phyloP scores from a whole-genome alignment of 2,888 invertebrate genomes.

The Hypselothyrea guttata region DNA sequence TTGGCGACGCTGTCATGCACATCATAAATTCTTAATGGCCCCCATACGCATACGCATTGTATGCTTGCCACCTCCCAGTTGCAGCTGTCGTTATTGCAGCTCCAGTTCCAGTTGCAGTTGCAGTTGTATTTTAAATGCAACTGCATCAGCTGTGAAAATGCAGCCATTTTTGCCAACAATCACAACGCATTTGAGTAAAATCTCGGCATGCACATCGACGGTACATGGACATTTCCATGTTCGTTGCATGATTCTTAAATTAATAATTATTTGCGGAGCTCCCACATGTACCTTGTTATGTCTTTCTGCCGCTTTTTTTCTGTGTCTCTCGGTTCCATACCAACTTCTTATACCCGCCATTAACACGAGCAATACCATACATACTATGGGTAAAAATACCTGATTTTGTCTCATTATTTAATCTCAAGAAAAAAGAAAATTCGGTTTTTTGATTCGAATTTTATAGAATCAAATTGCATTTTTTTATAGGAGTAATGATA shows the following conservation, averaged over 20 bases:
- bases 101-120: not conserved
- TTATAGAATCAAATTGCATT: too few species aligned
- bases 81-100: slow-evolving; percentile 10
- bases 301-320: slow-evolving; percentile 1
- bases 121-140: not conserved
- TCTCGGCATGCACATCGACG: slow-evolving; percentile 30
- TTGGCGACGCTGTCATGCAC: slow-evolving; percentile 54
- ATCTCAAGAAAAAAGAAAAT: too few species aligned
- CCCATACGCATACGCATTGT: slow-evolving; percentile 29
- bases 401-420: too few species aligned
- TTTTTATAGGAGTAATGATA: too few species aligned
- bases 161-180: slow-evolving; percentile 43
- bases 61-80: slow-evolving; percentile 5
- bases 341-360: slow-evolving; percentile 29
- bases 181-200: slow-evolving; percentile 59
- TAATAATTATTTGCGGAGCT: slow-evolving; percentile 61
- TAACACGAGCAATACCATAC: slow-evolving; percentile 40
- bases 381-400: too few species aligned
- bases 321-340: not conserved
- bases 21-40: slow-evolving; percentile 73
- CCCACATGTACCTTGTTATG: slow-evolving; percentile 4
- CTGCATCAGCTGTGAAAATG: slow-evolving; percentile 27
- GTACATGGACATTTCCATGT: slow-evolving; percentile 37
- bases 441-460: too few species aligned
- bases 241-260: slow-evolving; percentile 63